Evolutionary conservation across 2,888 invertebrate genomes (phyloP).

Genomic region (Drosophila buzzatii): DNA sequence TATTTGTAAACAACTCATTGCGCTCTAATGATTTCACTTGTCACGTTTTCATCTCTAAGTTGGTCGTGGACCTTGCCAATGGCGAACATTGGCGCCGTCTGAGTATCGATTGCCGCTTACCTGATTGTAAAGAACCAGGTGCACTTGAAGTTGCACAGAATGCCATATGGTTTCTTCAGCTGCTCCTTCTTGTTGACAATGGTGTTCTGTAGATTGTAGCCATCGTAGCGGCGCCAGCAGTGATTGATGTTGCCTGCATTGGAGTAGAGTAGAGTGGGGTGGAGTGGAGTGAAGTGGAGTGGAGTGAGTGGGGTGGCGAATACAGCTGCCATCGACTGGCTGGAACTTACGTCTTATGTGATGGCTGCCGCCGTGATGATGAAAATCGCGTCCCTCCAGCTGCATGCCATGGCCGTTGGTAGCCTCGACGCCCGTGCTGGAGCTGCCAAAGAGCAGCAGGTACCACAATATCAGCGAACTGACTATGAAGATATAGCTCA

Average conservation of each 20-base stretch:
- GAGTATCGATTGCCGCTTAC: conserved; percentile 52
- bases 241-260: conserved; percentile 82
- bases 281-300: not conserved
- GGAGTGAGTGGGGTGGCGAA: not conserved
- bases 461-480: conserved; percentile 81
- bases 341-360: conserved; percentile 81
- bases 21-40: not conserved
- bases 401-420: conserved; percentile 82
- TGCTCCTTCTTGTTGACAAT: conserved; percentile 83
- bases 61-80: not conserved
- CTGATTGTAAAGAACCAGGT: conserved; percentile 84
- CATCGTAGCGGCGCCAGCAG: conserved; percentile 84
- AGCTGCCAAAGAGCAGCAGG: conserved; percentile 75
- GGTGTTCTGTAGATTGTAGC: conserved; percentile 83
- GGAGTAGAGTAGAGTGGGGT: not conserved
- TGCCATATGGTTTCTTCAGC: conserved; percentile 83
- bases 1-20: not conserved
- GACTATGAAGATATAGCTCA: conserved; percentile 79
- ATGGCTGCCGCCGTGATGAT: conserved; percentile 82
- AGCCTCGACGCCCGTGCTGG: conserved; percentile 61
- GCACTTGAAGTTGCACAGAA: conserved; percentile 84
- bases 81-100: not conserved
- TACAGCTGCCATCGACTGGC: not conserved
- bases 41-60: conserved; percentile 1
- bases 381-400: conserved; percentile 81